These are phyloP conservation scores for Telmatochromis bifrenatus DNA, from an alignment of 2,113 vertebrate genomes.

Conservation along the genomic window DNA sequence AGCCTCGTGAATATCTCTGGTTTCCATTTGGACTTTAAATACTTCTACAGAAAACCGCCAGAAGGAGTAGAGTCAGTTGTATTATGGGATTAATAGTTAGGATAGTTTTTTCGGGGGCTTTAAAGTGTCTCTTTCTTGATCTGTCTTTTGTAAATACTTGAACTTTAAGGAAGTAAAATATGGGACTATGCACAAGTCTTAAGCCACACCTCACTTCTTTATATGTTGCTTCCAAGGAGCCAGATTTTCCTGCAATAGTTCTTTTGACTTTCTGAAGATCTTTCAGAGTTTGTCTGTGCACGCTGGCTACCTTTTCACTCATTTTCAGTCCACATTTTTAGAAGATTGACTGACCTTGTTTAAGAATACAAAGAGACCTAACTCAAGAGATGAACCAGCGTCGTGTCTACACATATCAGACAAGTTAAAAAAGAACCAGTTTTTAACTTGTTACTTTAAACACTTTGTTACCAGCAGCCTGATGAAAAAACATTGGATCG, in stretches of 20 bases:
- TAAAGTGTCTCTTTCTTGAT: not conserved
- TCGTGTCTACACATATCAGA: not conserved
- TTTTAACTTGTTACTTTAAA: not conserved
- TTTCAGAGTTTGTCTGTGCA: not conserved
- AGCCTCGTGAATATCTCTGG: not conserved
- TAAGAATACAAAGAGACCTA: not conserved
- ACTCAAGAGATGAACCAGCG: not conserved
- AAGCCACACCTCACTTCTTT: not conserved
- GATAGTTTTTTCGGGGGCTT: not conserved
- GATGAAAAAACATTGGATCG: not conserved
- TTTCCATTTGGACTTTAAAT: not conserved
- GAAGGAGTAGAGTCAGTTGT: not conserved
- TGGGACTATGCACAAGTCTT: not conserved
- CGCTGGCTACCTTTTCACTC: not conserved
- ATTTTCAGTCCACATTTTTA: not conserved
- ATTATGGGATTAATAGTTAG: not conserved
- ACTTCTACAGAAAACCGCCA: not conserved
- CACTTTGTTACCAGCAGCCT: not conserved
- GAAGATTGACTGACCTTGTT: not conserved
- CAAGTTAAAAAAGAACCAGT: not conserved
- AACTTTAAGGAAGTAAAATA: not conserved
- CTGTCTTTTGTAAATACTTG: not conserved
- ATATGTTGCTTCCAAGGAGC: not conserved
- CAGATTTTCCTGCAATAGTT: not conserved
- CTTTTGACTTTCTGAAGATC: not conserved